Conservation (phyloP, 2,797 vertebrate species). For the Diceros bicornis region DNA sequence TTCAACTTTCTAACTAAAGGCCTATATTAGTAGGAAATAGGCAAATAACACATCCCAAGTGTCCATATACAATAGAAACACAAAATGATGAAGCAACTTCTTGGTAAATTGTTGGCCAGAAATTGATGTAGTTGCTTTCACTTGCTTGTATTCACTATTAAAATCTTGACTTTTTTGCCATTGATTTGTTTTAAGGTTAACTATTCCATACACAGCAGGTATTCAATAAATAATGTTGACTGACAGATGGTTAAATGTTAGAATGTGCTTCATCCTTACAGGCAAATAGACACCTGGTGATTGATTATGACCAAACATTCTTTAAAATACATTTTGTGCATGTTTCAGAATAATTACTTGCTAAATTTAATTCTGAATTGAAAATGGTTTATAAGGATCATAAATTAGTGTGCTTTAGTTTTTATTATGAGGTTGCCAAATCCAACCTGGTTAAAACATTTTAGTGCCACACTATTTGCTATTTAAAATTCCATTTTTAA, state of each 20-base stretch:
- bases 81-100: conserved; percentile 39
- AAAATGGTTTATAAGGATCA: conserved; percentile 38
- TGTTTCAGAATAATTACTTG: conserved; percentile 68
- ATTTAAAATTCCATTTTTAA: conserved; percentile 68
- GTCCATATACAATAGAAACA: not conserved
- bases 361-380: conserved; percentile 67
- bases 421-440: conserved; percentile 31
- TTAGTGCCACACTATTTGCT: conserved; percentile 45
- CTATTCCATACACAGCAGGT: conserved; percentile 73
- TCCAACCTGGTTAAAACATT: conserved; percentile 50
- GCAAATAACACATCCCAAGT: not conserved
- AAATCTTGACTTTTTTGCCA: conserved; percentile 80
- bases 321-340: conserved; percentile 67
- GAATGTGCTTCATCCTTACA: conserved; percentile 64
- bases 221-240: conserved; percentile 81
- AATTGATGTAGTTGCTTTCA: conserved; percentile 57
- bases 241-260: conserved; percentile 82
- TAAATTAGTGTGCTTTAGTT: conserved; percentile 63
- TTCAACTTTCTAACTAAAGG: not conserved
- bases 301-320: conserved; percentile 72
- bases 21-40: not conserved
- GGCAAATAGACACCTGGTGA: conserved; percentile 75
- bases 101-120: conserved; percentile 30
- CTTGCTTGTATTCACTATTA: conserved; percentile 75
- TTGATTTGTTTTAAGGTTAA: conserved; percentile 83